These are phyloP conservation scores for Procambarus virginalis DNA, from an alignment of 1,140 invertebrate genomes.

Conservation along the genomic window DNA sequence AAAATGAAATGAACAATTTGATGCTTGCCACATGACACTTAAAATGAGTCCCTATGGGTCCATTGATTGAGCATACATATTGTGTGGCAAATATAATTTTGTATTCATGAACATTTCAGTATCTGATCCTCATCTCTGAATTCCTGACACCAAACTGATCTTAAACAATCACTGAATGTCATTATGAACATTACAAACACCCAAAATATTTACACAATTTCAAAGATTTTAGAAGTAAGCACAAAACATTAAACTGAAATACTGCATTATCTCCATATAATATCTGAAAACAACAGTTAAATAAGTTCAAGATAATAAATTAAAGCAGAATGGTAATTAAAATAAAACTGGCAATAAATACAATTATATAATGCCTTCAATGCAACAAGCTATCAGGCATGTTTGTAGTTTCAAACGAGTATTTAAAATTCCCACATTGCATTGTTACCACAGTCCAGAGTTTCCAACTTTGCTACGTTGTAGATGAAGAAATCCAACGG, in stretches of 20 bases:
- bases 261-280: too few species aligned
- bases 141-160: not conserved
- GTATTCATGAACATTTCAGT: not conserved
- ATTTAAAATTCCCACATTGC: slow-evolving; percentile 23
- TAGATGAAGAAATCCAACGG: slow-evolving; percentile 54
- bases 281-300: not conserved
- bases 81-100: not conserved
- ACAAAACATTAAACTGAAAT: too few species aligned
- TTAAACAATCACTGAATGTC: not conserved
- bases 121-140: not conserved
- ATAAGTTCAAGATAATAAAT: not conserved
- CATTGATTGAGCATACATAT: too few species aligned
- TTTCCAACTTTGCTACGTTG: slow-evolving; percentile 49
- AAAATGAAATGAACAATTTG: too few species aligned
- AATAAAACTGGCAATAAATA: not conserved
- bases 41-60: too few species aligned
- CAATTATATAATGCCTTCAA: not conserved
- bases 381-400: not conserved
- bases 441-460: not conserved
- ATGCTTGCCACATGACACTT: too few species aligned
- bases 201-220: too few species aligned
- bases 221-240: too few species aligned
- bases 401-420: slow-evolving; percentile 16
- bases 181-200: too few species aligned
- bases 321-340: not conserved